Evolutionary conservation across 1,140 invertebrate species (phyloP).

Genomic region (Daktulosphaira vitifoliae): DNA sequence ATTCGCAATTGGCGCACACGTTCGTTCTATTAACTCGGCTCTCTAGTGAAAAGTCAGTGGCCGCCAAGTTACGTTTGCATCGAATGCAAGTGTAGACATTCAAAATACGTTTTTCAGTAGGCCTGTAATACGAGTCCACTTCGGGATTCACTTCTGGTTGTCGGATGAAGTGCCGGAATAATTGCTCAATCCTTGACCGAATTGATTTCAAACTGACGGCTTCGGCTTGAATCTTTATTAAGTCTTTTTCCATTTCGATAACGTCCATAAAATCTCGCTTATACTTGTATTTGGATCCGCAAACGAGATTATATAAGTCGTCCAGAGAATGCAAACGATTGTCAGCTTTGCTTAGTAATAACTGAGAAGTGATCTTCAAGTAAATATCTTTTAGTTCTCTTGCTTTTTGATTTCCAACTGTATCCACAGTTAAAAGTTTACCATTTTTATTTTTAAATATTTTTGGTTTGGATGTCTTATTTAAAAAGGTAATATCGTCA

Average conservation of each 20-base stretch:
- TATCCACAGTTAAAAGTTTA: conserved; percentile 53
- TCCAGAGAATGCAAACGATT: conserved; percentile 52
- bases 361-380: conserved; percentile 47
- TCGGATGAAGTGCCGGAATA: conserved; percentile 36
- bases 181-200: conserved; percentile 48
- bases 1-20: conserved; percentile 37
- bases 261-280: conserved; percentile 50
- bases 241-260: conserved; percentile 53
- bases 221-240: conserved; percentile 46
- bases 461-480: conserved; percentile 52
- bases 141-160: conserved; percentile 37
- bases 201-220: conserved; percentile 48
- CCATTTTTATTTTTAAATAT: conserved; percentile 53
- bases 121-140: conserved; percentile 10
- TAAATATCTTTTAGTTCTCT: conserved; percentile 52
- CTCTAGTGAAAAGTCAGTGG: conserved; percentile 33
- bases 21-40: conserved; percentile 32
- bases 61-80: conserved; percentile 36
- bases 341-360: conserved; percentile 45
- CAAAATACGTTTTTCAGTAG: conserved; percentile 4
- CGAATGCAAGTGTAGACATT: conserved; percentile 35
- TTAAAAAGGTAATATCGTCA: conserved; percentile 51
- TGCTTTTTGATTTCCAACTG: conserved; percentile 55
- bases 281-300: conserved; percentile 46
- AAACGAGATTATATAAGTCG: conserved; percentile 49